Evolutionary conservation across 2,113 vertebrate genomes (phyloP).

Genomic region (Parotia lawesii): DNA sequence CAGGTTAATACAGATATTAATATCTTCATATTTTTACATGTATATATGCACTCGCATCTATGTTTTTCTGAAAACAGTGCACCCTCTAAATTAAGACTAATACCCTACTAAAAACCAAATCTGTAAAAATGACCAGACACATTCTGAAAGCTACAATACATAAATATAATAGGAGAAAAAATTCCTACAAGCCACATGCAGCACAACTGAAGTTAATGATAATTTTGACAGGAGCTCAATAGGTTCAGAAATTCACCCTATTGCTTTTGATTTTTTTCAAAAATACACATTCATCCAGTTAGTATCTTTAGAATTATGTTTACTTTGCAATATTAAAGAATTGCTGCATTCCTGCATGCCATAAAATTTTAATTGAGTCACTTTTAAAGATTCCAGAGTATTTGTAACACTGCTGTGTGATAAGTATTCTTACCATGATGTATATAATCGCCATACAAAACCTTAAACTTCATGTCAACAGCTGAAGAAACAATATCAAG

Average conservation of each 20-base stretch:
- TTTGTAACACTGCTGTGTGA: neutral
- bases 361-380: neutral
- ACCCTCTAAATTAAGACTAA: neutral
- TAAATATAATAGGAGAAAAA: neutral
- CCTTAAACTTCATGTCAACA: neutral
- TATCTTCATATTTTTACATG: neutral
- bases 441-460: neutral
- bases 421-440: neutral
- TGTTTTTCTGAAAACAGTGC: neutral
- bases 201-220: neutral
- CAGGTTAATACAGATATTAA: conserved; percentile 13
- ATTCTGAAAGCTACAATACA: neutral
- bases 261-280: neutral
- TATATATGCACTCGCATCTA: neutral
- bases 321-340: neutral
- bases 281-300: neutral
- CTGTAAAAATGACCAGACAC: neutral
- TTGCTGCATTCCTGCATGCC: neutral
- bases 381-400: neutral
- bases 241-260: neutral
- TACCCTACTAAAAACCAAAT: neutral
- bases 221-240: neutral
- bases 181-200: neutral
- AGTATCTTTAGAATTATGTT: neutral
- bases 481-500: neutral